Conservation (phyloP, 2,113 vertebrate genomes). For the Gadus macrocephalus region DNA sequence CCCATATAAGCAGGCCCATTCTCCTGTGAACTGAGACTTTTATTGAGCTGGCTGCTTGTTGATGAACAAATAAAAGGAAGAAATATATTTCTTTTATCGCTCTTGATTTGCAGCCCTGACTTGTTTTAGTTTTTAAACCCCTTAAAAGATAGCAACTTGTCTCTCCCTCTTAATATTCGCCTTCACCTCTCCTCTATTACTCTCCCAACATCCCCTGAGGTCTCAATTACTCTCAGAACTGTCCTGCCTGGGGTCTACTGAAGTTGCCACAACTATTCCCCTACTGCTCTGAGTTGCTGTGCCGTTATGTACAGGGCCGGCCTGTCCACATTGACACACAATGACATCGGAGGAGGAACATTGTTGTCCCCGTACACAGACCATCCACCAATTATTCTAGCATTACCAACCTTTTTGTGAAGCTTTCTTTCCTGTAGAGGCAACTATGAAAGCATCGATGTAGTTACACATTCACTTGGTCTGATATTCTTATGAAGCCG, state of each 20-base stretch:
- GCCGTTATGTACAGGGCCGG: conserved; percentile 53
- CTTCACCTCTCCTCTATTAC: conserved; percentile 34
- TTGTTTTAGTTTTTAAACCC: too few species aligned
- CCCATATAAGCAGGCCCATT: conserved; percentile 14
- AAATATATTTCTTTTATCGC: too few species aligned
- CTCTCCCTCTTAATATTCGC: conserved; percentile 7
- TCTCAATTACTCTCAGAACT: conserved; percentile 63
- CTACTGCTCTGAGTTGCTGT: conserved; percentile 34
- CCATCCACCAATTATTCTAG: conserved; percentile 34
- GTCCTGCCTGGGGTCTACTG: conserved; percentile 56
- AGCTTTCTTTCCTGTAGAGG: conserved; percentile 29
- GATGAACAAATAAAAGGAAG: too few species aligned
- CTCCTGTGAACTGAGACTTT: too few species aligned
- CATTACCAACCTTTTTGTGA: conserved; percentile 19
- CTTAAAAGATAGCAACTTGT: conserved; percentile 8
- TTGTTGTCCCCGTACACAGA: conserved; percentile 41
- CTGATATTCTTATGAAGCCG: conserved; percentile 38
- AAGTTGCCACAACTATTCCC: conserved; percentile 59
- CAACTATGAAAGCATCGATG: conserved; percentile 28
- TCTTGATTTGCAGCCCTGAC: too few species aligned
- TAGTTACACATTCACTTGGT: conserved; percentile 43
- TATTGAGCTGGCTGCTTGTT: too few species aligned
- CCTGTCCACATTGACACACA: conserved; percentile 37
- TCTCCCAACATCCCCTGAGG: conserved; percentile 57
- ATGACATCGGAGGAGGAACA: conserved; percentile 29